Evolutionary conservation across 2,888 invertebrate species (phyloP).

Genomic region (Xestia ashworthii): DNA sequence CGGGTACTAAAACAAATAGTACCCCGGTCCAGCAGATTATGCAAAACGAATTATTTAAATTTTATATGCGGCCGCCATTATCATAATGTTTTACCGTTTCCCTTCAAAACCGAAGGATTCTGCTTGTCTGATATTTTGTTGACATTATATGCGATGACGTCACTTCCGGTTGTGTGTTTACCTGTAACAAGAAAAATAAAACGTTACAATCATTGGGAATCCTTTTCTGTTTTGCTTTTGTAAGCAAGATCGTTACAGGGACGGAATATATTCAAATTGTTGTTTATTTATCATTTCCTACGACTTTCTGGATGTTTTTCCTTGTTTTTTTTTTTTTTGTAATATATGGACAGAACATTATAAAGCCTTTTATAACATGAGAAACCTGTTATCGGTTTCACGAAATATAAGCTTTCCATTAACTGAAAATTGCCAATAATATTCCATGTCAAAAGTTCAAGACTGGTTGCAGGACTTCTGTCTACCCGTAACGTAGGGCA

Average conservation of each 20-base stretch:
- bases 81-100: conserved; percentile 64
- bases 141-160: conserved; percentile 36
- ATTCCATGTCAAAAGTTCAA: neutral
- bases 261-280: conserved; percentile 27
- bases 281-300: conserved; percentile 10
- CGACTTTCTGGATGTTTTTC: neutral
- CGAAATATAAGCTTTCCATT: neutral
- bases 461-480: neutral
- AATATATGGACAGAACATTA: neutral
- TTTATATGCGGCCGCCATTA: conserved; percentile 67
- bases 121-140: conserved; percentile 37
- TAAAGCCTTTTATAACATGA: neutral
- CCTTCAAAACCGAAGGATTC: conserved; percentile 56
- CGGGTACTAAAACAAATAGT: conserved; percentile 40
- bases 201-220: conserved; percentile 34
- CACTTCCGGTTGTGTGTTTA: conserved; percentile 27
- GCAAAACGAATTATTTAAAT: conserved; percentile 73
- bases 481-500: neutral
- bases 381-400: neutral
- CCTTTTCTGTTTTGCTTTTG: conserved; percentile 20
- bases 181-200: conserved; percentile 57
- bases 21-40: conserved; percentile 65
- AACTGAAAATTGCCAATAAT: neutral
- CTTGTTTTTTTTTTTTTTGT: neutral
- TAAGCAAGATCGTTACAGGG: conserved; percentile 11